phyloP scores from a whole-genome alignment of 2,113 vertebrate species.

The Megaceryle maxima region DNA sequence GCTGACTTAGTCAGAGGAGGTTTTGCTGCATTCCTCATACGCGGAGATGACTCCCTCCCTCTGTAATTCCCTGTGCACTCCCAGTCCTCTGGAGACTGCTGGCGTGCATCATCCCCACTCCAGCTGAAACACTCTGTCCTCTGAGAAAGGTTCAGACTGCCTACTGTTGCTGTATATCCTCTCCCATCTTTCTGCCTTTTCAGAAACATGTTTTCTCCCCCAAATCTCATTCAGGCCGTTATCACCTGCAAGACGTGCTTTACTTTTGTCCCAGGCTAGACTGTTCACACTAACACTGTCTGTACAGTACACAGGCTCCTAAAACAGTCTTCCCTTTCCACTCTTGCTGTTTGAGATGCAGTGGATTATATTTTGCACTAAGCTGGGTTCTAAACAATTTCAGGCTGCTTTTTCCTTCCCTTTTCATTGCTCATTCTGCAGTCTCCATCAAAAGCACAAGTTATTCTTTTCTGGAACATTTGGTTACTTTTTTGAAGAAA shows the following conservation, averaged over 20 bases:
- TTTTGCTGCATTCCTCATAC: slow-evolving; percentile 58
- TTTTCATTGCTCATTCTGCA: not conserved
- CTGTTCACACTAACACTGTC: not conserved
- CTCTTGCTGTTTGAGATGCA: not conserved
- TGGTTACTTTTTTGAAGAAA: slow-evolving; percentile 13
- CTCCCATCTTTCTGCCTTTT: not conserved
- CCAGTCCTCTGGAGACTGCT: slow-evolving; percentile 15
- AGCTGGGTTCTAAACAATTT: not conserved
- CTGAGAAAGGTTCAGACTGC: not conserved
- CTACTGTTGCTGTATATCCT: not conserved
- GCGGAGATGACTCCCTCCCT: slow-evolving; percentile 34
- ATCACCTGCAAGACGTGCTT: not conserved
- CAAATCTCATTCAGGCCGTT: not conserved
- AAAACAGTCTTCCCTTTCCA: not conserved
- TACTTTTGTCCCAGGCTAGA: not conserved
- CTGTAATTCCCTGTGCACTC: slow-evolving; percentile 54
- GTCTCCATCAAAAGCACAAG: slow-evolving; percentile 24
- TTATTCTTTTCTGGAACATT: slow-evolving; percentile 49
- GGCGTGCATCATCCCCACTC: slow-evolving; percentile 30
- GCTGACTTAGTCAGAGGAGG: slow-evolving; percentile 48
- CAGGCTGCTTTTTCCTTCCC: not conserved
- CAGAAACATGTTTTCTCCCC: not conserved
- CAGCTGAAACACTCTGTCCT: not conserved
- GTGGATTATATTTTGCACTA: not conserved
- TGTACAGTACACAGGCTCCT: not conserved